phyloP scores from a whole-genome alignment of 2,888 invertebrate genomes.

The Tinea pellionella region DNA sequence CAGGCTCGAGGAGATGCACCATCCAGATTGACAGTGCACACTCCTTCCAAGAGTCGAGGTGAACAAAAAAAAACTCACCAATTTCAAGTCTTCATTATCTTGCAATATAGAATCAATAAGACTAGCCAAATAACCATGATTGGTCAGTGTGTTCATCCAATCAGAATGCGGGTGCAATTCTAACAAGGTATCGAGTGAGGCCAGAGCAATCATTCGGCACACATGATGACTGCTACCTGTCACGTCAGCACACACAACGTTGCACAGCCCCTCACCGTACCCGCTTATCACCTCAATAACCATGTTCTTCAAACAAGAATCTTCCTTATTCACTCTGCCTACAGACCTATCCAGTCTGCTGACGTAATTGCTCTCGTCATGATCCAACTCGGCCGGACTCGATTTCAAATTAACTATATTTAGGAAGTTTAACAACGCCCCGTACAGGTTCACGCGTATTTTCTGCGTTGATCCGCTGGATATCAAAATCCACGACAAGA shows the following conservation, averaged over 20 bases:
- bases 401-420: constrained; percentile 75
- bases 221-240: constrained; percentile 87
- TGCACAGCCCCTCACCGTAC: constrained; percentile 85
- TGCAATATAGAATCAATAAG: constrained; percentile 83
- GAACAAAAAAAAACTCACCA: constrained; percentile 30
- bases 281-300: constrained; percentile 68
- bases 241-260: constrained; percentile 86
- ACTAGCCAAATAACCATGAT: constrained; percentile 80
- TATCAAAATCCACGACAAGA: constrained; percentile 85
- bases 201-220: constrained; percentile 88
- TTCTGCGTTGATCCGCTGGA: constrained; percentile 86
- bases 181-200: constrained; percentile 82
- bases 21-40: no score
- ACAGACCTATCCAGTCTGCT: constrained; percentile 74
- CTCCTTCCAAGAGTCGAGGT: no score
- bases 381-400: constrained; percentile 43
- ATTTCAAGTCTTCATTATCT: constrained; percentile 76
- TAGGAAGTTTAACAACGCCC: constrained; percentile 83
- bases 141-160: constrained; percentile 53
- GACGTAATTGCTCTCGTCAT: constrained; percentile 65
- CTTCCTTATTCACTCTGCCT: constrained; percentile 34
- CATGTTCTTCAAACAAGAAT: constrained; percentile 50
- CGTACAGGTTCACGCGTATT: constrained; percentile 87
- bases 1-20: no score
- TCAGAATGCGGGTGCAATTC: constrained; percentile 77